Evolutionary conservation across 92 coral and sea anemone species (phyloP).

Genomic region (Micromussa lordhowensis): DNA sequence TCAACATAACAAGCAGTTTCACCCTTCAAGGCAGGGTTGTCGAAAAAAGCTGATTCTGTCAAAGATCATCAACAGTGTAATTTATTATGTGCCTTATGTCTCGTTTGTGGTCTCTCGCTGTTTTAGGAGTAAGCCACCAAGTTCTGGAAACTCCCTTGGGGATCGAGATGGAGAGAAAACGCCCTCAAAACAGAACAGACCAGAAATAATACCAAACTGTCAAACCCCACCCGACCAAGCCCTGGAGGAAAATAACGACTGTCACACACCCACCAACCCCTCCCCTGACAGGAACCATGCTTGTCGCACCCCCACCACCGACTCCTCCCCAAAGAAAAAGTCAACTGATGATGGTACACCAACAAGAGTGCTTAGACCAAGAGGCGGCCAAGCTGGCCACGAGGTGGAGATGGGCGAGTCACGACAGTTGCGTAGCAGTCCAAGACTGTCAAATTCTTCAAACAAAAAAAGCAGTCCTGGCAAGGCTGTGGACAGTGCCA

Average conservation of each 20-base stretch:
- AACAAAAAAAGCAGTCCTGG: not conserved
- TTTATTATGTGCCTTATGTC: no score
- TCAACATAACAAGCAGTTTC: no score
- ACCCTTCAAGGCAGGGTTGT: no score
- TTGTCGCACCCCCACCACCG: not conserved
- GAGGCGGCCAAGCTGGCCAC: not conserved
- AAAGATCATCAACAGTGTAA: no score
- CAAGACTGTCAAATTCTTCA: slow-evolving; percentile 9
- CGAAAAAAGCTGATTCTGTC: no score
- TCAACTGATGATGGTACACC: slow-evolving; percentile 4
- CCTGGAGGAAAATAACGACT: not conserved
- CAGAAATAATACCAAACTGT: not conserved
- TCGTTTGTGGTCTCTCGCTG: not conserved
- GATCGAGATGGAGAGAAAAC: not conserved
- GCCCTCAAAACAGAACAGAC: slow-evolving; percentile 4
- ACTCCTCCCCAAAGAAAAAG: slow-evolving; percentile 24
- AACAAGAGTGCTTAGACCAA: slow-evolving; percentile 8
- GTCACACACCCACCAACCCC: slow-evolving; percentile 24
- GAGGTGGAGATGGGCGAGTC: not conserved
- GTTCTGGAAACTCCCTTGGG: not conserved
- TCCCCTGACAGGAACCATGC: slow-evolving; percentile 1
- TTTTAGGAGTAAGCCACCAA: slow-evolving; percentile 10
- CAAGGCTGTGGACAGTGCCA: not conserved
- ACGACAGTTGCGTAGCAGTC: slow-evolving; percentile 21
- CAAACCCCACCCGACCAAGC: slow-evolving; percentile 22